Percentiles rank a stretch among this genome's conserved stretches.
These are phyloP conservation scores for Limnephilus lunatus DNA, from an alignment of 2,888 invertebrate species.

Conservation along the genomic window DNA sequence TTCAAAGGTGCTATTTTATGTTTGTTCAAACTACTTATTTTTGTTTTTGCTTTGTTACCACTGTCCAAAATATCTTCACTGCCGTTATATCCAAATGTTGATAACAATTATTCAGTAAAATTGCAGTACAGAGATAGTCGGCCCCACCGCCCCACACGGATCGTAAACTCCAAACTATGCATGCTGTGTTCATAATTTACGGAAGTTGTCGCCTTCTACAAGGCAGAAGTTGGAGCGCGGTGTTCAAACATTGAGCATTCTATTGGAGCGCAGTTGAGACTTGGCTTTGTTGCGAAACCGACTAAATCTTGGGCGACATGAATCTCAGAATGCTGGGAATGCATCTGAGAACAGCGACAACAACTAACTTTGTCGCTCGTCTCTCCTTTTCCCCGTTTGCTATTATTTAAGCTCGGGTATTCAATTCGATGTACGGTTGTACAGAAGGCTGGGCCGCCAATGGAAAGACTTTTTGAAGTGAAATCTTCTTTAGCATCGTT, in stretches of 20 bases:
- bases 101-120: not conserved
- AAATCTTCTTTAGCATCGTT: too few species aligned
- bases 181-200: slow-evolving; percentile 10
- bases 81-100: not conserved
- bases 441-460: not conserved
- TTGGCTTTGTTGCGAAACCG: not conserved
- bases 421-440: not conserved
- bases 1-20: not conserved
- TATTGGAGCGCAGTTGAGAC: not conserved
- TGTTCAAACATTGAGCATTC: not conserved
- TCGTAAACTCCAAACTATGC: slow-evolving; percentile 22
- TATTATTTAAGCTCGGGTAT: not conserved
- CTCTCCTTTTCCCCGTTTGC: not conserved
- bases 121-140: slow-evolving; percentile 27
- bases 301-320: not conserved
- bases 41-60: not conserved
- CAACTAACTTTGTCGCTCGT: not conserved
- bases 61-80: not conserved
- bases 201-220: not conserved
- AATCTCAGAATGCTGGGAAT: not conserved
- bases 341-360: not conserved
- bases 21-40: not conserved
- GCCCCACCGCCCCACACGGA: slow-evolving; percentile 9
- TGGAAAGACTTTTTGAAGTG: not conserved
- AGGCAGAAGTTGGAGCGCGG: not conserved